Base-by-base conservation (phyloP, 37 sponge, comb jelly and placozoan genomes). In the Mnemiopsis leidyi region DNA sequence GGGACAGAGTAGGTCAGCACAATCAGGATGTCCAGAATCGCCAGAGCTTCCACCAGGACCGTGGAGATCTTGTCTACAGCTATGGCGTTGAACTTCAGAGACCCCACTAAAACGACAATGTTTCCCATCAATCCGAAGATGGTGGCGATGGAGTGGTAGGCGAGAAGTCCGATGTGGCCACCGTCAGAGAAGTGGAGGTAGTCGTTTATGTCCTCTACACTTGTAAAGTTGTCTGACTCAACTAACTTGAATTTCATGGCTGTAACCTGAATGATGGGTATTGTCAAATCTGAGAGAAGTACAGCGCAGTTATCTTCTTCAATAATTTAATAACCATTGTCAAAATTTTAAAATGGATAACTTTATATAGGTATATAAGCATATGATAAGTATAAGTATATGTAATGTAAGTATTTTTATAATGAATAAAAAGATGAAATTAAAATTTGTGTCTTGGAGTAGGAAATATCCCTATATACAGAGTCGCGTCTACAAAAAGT, bases 61-160 rank as follows among this genome's bases (percentile, higher is more conserved):
- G 75, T 71, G 23, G 75, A 71, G 26, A 71, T 71, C 75, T 71
- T 71, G 23, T 71, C 75, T 24, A 71, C 75, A 71, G 75, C 26
- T 5, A 71, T 71, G 23, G 75, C 75, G 26, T 71, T 5, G 75
- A 29, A 71, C 30, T 28, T 71, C 7, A 71, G 26, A 24, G 75
- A 71, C n/a, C 75, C 75, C 2, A 29, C 5, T 5, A 71, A 24
- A 24, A 71, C 75, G 3, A 71, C 30, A 5, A 71, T 5, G 75
- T 71, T 71, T 29, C 75, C 75, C 21, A 71, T n/a, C 20, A 71
- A 24, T 29, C 75, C 75, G 30, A n/a, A 71, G 5, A 71, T 71
- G 30, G 75, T 71, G 7, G 75, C 75, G 26, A 71, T 71, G 75
- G 75, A 71, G 75, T 71, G 75, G 75, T 71, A 71, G 26, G 75